These are phyloP conservation scores for Clinocottus analis DNA, from an alignment of 2,113 vertebrate genomes.

Conservation along the genomic window DNA sequence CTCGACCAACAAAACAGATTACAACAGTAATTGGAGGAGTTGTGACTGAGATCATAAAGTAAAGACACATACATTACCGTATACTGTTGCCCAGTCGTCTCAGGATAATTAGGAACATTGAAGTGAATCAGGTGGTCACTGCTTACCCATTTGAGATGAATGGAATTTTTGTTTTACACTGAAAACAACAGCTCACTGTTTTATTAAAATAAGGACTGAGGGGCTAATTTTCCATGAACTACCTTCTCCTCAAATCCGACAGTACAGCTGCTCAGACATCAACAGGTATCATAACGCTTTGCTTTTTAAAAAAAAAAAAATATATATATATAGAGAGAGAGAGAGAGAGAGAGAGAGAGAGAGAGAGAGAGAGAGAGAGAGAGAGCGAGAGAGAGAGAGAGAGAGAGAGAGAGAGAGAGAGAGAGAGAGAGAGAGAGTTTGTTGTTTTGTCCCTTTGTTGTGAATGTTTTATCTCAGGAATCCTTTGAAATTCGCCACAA, in stretches of 20 bases:
- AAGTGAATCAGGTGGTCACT: constrained; percentile 31
- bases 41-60: background rate
- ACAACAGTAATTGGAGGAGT: background rate
- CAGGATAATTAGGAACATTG: constrained; percentile 41
- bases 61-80: background rate
- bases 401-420: too few species aligned
- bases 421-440: too few species aligned
- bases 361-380: too few species aligned
- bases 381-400: too few species aligned
- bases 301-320: too few species aligned
- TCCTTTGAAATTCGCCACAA: too few species aligned
- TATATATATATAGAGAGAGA: too few species aligned
- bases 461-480: background rate
- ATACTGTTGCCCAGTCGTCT: constrained; percentile 28
- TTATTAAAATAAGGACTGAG: background rate
- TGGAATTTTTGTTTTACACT: constrained; percentile 17
- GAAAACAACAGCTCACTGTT: background rate
- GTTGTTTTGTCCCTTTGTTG: background rate
- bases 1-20: background rate
- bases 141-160: constrained; percentile 24
- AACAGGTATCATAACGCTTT: background rate
- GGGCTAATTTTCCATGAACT: background rate
- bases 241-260: background rate
- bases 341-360: too few species aligned
- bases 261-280: background rate